A percentile compares a stretch with the other conserved stretches of the same genome.
Evolutionary conservation across 2,888 invertebrate genomes (phyloP).

Genomic region (Laothoe populi): DNA sequence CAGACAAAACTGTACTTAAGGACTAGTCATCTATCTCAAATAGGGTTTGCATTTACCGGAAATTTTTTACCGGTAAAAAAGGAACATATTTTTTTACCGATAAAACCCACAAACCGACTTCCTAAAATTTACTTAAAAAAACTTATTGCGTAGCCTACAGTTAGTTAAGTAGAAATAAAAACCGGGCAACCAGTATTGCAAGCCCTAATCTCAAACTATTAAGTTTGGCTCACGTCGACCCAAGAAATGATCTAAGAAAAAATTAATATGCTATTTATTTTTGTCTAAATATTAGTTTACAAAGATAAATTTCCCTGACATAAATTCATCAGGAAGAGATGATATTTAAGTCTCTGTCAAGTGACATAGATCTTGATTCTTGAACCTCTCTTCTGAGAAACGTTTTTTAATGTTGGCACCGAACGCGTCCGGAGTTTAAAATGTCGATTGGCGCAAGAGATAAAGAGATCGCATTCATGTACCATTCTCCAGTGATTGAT

Average conservation of each 20-base stretch:
- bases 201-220: neutral
- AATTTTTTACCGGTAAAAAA: too few species aligned
- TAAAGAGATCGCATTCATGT: conserved; percentile 5
- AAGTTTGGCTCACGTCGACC: neutral
- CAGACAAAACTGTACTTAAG: too few species aligned
- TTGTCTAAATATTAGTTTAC: conserved; percentile 17
- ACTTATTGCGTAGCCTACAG: too few species aligned
- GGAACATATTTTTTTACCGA: too few species aligned
- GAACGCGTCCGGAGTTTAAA: conserved; percentile 69
- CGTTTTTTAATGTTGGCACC: conserved; percentile 72
- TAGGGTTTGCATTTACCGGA: too few species aligned
- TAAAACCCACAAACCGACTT: too few species aligned
- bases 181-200: too few species aligned
- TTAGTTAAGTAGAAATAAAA: too few species aligned
- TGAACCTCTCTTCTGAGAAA: conserved; percentile 77
- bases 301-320: conserved; percentile 39
- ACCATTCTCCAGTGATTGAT: conserved; percentile 10
- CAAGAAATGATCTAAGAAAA: conserved; percentile 14
- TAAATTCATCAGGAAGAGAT: conserved; percentile 56
- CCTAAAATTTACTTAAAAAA: too few species aligned
- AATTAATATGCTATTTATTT: conserved; percentile 24
- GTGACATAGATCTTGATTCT: conserved; percentile 79
- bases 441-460: conserved; percentile 57
- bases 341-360: conserved; percentile 59
- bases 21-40: too few species aligned